Evolutionary conservation across 2,797 vertebrate species (phyloP), one percentile per base, ranked within the genome.

Genomic region (Vireo griseus): DNA sequence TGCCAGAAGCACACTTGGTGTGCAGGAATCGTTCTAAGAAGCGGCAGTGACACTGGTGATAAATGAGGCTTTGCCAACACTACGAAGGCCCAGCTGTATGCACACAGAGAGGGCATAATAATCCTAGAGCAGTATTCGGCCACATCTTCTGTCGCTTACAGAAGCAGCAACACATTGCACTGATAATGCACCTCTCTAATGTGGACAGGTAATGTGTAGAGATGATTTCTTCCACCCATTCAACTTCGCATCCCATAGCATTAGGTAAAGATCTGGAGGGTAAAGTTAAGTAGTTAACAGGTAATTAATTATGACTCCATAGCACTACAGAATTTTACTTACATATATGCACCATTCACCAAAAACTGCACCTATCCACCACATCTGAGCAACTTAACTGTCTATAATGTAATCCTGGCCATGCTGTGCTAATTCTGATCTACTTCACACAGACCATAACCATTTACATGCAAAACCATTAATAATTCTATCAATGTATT

Each of bases 171-270:
- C 28, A 52, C 18, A 9, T 1, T 29, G 25, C n/a, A 86, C 28
- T 55, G 25, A 54, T 10, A 66, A 72, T 3, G 8, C 21, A 81
- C 16, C 59, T 65, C 25, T 69, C 35, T 37, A 21, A 28, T 5
- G 7, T 15, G 22, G 21, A 16, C 42, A 68, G 42, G 39, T 33
- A 68, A 25, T 2, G 2, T 9, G 6, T 19, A 37, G 0, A 28
- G 4, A 26, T 11, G 2, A 48, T 40, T 55, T 82, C 37, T 42
- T 88, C 59, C 71, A 90, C 4, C 14, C 13, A 18, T 62, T 68
- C 28, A 72, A 17, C 13, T 48, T 65, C 16, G 50, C 25, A 48
- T 65, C 39, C 18, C 22, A 4, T 0, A 63, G 39, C 6, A 40
- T 48, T n/a, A 72, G 48, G 16, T 51, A 35, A 79, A 58, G 37